Base-by-base conservation (phyloP, 2,888 invertebrate species). In the Cantharis rustica region DNA sequence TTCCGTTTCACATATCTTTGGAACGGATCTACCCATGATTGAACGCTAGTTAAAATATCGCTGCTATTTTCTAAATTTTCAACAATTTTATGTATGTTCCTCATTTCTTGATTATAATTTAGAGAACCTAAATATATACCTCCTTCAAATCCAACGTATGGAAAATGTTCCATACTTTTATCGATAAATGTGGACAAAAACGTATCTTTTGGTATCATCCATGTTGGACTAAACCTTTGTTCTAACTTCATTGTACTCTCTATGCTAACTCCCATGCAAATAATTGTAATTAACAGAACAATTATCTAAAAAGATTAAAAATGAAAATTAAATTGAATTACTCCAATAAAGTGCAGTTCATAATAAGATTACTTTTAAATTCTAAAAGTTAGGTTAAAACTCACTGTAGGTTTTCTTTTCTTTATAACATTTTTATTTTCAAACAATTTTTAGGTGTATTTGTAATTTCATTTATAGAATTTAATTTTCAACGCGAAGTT, bases 141-240 rank as follows among this genome's bases (percentile, higher is more conserved):
- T 0, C 91, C 94, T 75, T 90, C 89, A 81, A 91, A 89, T 0
- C 93, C 95, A 75, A 90, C 90, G 27, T 91, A 89, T 0, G 95
- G 94, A 86, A 92, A 96, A 83, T 91, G 92, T 75, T 88, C 80
- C 71, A 90, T 90, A 72, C 91, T 89, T n/a, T 89, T 88, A 63
- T 88, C 84, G 3, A 93, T 83, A 86, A 90, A 95, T 72, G 92
- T 87, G 81, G 90, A 91, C 71, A 93, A 91, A 85, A 95, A 93
- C 0, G 93, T 92, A 70, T 90, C 90, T 72, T 92, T 90, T 0
- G 95, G 95, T 75, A 95, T 90, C 84, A 95, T 95, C 95, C 95
- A 95, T 73, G 90, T 90, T 0, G 93, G 93, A 86, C 95, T 95
- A 87, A 95, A 95, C 85, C 93, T 92, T 86, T 95, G 95, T 85